These are phyloP conservation scores for Tricholauxania praeusta DNA, from an alignment of 2,888 invertebrate species.

Conservation along the genomic window DNA sequence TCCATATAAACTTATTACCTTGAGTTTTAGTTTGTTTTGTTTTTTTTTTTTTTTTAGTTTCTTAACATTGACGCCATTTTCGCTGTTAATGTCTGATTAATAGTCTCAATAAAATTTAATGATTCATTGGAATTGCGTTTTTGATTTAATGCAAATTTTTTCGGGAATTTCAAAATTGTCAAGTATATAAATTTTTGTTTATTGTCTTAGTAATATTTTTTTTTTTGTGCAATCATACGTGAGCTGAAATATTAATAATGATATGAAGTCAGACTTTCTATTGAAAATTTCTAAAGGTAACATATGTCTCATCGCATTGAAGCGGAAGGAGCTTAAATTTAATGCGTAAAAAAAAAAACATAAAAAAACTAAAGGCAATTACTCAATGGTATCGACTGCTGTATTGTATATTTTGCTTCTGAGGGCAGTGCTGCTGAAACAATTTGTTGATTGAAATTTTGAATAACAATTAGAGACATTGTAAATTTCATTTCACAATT, in stretches of 20 bases:
- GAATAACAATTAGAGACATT: no score
- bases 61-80: slow-evolving; percentile 28
- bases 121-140: slow-evolving; percentile 28
- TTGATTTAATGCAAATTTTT: slow-evolving; percentile 31
- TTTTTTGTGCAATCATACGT: slow-evolving; percentile 29
- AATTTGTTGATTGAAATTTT: no score
- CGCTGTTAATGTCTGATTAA: slow-evolving; percentile 2
- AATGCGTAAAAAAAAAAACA: background rate
- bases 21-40: slow-evolving; percentile 8
- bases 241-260: slow-evolving; percentile 11
- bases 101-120: slow-evolving; percentile 24
- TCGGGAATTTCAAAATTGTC: slow-evolving; percentile 26
- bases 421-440: no score
- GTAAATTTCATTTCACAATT: no score
- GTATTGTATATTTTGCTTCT: no score
- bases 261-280: no score
- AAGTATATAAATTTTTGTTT: slow-evolving; percentile 4
- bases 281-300: no score
- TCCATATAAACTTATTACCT: slow-evolving; percentile 18
- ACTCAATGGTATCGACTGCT: no score
- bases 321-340: background rate
- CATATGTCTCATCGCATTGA: slow-evolving; percentile 23
- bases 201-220: slow-evolving; percentile 4
- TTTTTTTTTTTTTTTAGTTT: background rate
- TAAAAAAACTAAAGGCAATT: no score